phyloP scores from a whole-genome alignment of 2,888 invertebrate genomes.

The Crocallis elinguaria region DNA sequence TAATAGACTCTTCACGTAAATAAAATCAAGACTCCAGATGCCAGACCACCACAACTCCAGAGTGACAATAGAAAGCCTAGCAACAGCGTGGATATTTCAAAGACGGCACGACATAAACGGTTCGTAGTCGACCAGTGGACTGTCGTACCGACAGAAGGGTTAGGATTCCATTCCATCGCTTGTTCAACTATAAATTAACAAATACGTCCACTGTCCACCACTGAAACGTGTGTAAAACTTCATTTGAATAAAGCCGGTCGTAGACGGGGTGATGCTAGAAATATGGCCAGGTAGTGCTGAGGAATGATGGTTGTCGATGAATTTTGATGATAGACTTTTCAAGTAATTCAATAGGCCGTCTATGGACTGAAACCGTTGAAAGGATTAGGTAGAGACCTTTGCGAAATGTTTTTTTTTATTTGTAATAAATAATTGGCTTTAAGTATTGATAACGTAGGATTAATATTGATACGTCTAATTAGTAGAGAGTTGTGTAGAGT shows the following conservation, averaged over 20 bases:
- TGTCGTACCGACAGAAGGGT: slow-evolving; percentile 7
- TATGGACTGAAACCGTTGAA: no score
- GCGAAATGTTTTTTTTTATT: no score
- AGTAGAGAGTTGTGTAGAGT: no score
- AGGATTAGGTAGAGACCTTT: no score
- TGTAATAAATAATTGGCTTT: no score
- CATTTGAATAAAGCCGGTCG: slow-evolving; percentile 30
- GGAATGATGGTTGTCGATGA: not conserved
- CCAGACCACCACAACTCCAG: not conserved
- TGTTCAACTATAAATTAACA: slow-evolving; percentile 69
- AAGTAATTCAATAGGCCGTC: not conserved
- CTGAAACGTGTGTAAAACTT: slow-evolving; percentile 63
- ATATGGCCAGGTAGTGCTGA: not conserved
- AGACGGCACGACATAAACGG: slow-evolving; percentile 10
- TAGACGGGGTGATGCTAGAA: not conserved
- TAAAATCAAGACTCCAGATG: not conserved
- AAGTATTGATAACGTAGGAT: no score
- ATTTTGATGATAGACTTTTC: not conserved
- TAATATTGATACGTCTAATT: no score
- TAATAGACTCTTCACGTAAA: not conserved
- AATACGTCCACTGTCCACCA: slow-evolving; percentile 59
- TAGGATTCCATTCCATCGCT: slow-evolving; percentile 34
- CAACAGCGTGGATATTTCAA: slow-evolving; percentile 13
- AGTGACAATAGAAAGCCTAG: slow-evolving; percentile 23
- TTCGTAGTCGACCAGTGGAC: slow-evolving; percentile 1